These are phyloP conservation scores for Brachystomella parvula DNA, from an alignment of 1,140 invertebrate genomes.

Conservation along the genomic window DNA sequence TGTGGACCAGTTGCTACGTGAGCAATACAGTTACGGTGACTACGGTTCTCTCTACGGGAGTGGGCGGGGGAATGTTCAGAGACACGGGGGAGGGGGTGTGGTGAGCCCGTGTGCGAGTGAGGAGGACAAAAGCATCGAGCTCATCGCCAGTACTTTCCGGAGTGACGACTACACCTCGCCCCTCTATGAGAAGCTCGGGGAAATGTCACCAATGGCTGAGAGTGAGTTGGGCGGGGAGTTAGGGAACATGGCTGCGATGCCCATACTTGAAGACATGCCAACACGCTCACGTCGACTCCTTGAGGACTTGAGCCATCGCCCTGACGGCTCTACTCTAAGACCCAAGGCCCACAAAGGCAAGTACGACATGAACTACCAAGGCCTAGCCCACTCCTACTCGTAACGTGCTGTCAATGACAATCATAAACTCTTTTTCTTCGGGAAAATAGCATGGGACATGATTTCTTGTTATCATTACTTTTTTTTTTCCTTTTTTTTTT, in stretches of 20 bases:
- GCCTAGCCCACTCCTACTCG: conserved; percentile 34
- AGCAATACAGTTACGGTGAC: conserved; percentile 38
- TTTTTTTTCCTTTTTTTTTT: neutral
- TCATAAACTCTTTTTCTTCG: conserved; percentile 16
- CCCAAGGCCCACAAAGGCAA: conserved; percentile 42
- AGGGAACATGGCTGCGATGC: conserved; percentile 51
- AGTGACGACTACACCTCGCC: conserved; percentile 46
- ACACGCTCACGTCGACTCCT: conserved; percentile 53
- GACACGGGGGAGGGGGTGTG: conserved; percentile 10
- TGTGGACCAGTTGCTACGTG: conserved; percentile 49
- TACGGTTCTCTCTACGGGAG: neutral
- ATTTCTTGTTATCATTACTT: conserved; percentile 15
- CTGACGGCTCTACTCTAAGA: conserved; percentile 1
- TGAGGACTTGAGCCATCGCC: conserved; percentile 47
- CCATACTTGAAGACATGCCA: conserved; percentile 55
- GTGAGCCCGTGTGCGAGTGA: conserved; percentile 41
- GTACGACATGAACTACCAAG: conserved; percentile 35
- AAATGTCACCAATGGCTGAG: conserved; percentile 45
- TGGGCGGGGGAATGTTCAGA: neutral
- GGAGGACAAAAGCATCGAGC: conserved; percentile 49
- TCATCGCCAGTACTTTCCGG: conserved; percentile 49
- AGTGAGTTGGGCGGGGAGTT: conserved; percentile 43
- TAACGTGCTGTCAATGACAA: conserved; percentile 38
- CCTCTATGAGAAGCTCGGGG: conserved; percentile 44
- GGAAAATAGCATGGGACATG: conserved; percentile 23